Base-by-base conservation (phyloP, 2,888 invertebrate species). In the Toxonevra muliebris region DNA sequence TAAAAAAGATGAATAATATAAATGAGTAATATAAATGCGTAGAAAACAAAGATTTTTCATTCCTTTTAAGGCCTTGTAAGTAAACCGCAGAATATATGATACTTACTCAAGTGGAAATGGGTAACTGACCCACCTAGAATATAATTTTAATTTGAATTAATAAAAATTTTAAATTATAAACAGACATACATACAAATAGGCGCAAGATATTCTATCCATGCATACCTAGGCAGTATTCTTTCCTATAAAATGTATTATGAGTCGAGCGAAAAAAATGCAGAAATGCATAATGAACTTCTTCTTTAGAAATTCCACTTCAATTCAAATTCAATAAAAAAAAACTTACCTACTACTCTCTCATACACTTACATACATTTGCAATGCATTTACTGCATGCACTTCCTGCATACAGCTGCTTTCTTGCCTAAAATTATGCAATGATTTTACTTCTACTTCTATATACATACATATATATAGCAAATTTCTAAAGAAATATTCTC, bases 351-450 rank as follows among this genome's bases (percentile, higher is more conserved):
- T 13, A 40, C 57, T 30, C 50, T 13, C 52, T n/a, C 60, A 50
- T 11, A 15, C 48, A 48, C 48, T 10, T 15, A 15, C 48, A 43
- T 13, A 30, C 55, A 15, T 15, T 54, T 52, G 42, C n/a, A 40
- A 40, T 11, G 19, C 52, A 55, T 59, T 50, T 30, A 69, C 43
- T 17, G 58, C 43, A n/a, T 61, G 17, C 53, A 53, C 10, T 13
- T 15, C 10, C 9, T 13, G 41, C 54, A 45, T 13, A 40, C 41
- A 19, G 15, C 59, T 57, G 61, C 62, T 67, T 64, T 71, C 73
- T 71, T 73, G 70, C 69, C 69, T 69, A 73, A 73, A 70, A 70
- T 70, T 66, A 70, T 70, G 73, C 70, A 72, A 43, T 63, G 62
- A 61, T 66, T 53, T 66, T 43, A 4, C 19, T 40, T 58, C 68